Conservation (phyloP, 2,797 vertebrate genomes). For the Delichon dasypus region DNA sequence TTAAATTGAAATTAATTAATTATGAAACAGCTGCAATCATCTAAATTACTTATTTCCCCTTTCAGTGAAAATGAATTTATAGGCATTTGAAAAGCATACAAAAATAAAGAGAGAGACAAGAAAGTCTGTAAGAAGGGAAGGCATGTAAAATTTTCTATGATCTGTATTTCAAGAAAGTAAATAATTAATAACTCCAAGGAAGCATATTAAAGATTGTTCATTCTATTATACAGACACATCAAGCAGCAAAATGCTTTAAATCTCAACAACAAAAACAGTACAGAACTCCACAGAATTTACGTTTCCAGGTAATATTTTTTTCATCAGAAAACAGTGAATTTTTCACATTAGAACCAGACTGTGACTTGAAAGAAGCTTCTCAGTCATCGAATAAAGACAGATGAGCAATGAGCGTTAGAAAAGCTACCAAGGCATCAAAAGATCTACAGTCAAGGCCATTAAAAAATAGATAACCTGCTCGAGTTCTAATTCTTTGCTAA, state of each 20-base stretch:
- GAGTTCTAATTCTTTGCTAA: constrained; percentile 68
- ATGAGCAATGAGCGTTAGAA: constrained; percentile 56
- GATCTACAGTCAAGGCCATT: constrained; percentile 58
- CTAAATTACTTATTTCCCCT: constrained; percentile 54
- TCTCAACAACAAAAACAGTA: constrained; percentile 32
- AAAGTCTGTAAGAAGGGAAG: constrained; percentile 37
- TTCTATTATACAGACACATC: constrained; percentile 42
- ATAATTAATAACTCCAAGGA: constrained; percentile 67
- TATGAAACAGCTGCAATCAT: constrained; percentile 51
- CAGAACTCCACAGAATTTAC: constrained; percentile 19
- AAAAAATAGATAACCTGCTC: constrained; percentile 65
- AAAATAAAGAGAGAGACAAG: constrained; percentile 46
- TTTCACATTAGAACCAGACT: constrained; percentile 37
- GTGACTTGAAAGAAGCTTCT: constrained; percentile 38
- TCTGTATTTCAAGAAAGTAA: constrained; percentile 59
- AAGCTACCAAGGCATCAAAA: constrained; percentile 61
- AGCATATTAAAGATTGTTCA: constrained; percentile 41
- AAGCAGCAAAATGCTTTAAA: constrained; percentile 42
- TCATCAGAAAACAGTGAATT: constrained; percentile 19
- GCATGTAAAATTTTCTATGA: constrained; percentile 49
- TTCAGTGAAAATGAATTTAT: constrained; percentile 37
- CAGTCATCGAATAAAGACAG: constrained; percentile 60
- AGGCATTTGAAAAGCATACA: constrained; percentile 42
- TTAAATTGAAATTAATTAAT: constrained; percentile 66
- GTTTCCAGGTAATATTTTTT: constrained; percentile 43